Evolutionary conservation across 2,888 invertebrate genomes (phyloP), one percentile per base, ranked within the genome.

Genomic region (Dynastes hyllus): DNA sequence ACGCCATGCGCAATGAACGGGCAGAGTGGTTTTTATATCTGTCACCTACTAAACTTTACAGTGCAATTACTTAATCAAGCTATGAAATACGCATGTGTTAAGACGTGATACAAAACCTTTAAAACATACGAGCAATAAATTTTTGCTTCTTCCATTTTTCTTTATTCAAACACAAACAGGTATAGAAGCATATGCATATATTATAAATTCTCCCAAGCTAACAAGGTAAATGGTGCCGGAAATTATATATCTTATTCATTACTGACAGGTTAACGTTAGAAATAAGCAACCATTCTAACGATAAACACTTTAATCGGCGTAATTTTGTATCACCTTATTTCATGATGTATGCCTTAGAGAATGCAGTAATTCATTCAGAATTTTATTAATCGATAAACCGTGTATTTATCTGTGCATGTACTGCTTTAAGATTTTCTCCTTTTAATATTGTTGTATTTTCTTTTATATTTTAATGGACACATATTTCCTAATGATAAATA

Each of bases 221-320:
- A 50, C 51, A 51, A 27, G 8, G 5, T 27, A 13, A 9, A 13
- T 27, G 11, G 11, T 51, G 8, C 51, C 69, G 69, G 51, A 69
- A 69, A 51, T 51, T 51, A 69, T 69, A 11, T 69, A 51, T 69
- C 69, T 51, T 51, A 69, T 51, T 69, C 51, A n/a, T 22, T 32
- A 63, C 9, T 32, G 63, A 63, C 32, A 61, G 61, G 27, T 29
- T 61, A 61, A 27, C 6, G 53, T 3, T 53, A 53, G 53, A 53
- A 27, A 27, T 61, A 22, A 16, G 11, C 22, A 16, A 29, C 61
- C 22, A 29, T 27, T 22, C 27, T 11, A 22, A 2, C 22, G 22
- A 61, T 61, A 61, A 61, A 22, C 29, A 5, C 27, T 63, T 27
- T 29, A 29, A 32, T 29, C 29, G 13, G 13, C 27, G 29, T 63